These are phyloP conservation scores for Drosophila lowei DNA, from an alignment of 1,140 invertebrate species.

Conservation along the genomic window DNA sequence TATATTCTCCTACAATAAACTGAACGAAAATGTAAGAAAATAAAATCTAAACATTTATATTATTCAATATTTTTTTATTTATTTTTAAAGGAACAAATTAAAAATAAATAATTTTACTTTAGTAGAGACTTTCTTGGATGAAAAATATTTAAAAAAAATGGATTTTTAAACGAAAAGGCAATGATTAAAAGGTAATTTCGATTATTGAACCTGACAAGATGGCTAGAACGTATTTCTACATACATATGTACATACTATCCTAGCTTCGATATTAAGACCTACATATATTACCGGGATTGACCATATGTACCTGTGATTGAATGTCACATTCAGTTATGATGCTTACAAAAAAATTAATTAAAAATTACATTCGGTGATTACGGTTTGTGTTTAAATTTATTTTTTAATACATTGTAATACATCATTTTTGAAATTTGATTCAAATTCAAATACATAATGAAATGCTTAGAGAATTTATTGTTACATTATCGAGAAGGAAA, in stretches of 20 bases:
- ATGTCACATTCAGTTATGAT: too few relatives aligned
- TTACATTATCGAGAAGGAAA: constrained; percentile 15
- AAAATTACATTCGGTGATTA: constrained; percentile 10
- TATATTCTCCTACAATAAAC: constrained; percentile 57
- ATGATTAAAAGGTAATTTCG: too few relatives aligned
- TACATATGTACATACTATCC: too few relatives aligned
- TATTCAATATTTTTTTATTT: constrained; percentile 3
- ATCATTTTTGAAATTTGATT: constrained; percentile 60
- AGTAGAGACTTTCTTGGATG: too few relatives aligned
- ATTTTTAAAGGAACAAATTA: neutral
- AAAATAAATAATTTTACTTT: too few relatives aligned
- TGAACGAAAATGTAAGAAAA: constrained; percentile 58
- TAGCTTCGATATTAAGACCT: too few relatives aligned
- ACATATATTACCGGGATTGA: too few relatives aligned
- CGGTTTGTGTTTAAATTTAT: constrained; percentile 43
- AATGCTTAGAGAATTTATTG: constrained; percentile 40
- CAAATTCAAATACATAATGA: constrained; percentile 40
- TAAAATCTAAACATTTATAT: neutral
- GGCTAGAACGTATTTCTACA: too few relatives aligned
- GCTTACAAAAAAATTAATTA: neutral
- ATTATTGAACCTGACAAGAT: too few relatives aligned
- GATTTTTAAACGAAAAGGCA: too few relatives aligned
- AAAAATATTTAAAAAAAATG: too few relatives aligned
- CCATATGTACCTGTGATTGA: too few relatives aligned
- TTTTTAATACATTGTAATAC: constrained; percentile 70